Percentiles rank a stretch among this genome's conserved stretches.
phyloP scores from a whole-genome alignment of 2,113 vertebrate species.

The Donacobius atricapilla region DNA sequence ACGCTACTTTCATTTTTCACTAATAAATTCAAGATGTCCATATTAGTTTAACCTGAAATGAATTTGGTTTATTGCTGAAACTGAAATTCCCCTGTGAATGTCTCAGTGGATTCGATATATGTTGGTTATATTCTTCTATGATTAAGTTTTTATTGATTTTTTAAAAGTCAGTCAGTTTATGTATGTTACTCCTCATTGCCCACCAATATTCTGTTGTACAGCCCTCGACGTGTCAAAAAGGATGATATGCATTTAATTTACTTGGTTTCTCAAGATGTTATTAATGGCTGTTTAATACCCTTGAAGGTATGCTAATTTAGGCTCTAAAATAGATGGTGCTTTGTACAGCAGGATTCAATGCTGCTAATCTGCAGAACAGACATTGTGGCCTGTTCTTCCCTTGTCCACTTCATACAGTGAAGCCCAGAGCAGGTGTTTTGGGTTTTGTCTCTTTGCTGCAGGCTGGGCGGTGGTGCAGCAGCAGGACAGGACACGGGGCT shows the following conservation, averaged over 20 bases:
- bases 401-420: neutral
- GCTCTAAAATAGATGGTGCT: neutral
- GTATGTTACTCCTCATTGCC: neutral
- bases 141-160: slow-evolving; percentile 57
- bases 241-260: neutral
- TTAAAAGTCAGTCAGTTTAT: neutral
- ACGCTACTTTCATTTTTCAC: slow-evolving; percentile 18
- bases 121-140: slow-evolving; percentile 21
- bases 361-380: neutral
- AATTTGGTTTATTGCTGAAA: slow-evolving; percentile 56
- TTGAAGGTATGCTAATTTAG: neutral
- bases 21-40: slow-evolving; percentile 57
- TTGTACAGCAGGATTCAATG: neutral
- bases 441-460: neutral
- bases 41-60: slow-evolving; percentile 42
- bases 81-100: neutral
- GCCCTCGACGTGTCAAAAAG: neutral
- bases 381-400: neutral
- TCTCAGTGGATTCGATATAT: slow-evolving; percentile 8
- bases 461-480: neutral
- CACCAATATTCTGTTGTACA: neutral
- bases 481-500: rapidly evolving
- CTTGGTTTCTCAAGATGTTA: neutral
- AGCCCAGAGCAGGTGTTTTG: neutral
- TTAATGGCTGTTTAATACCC: neutral